Base-by-base conservation (phyloP, 30 jellyfish, hydroid and myxozoan genomes). In the Chrysaora quinquecirrha region DNA sequence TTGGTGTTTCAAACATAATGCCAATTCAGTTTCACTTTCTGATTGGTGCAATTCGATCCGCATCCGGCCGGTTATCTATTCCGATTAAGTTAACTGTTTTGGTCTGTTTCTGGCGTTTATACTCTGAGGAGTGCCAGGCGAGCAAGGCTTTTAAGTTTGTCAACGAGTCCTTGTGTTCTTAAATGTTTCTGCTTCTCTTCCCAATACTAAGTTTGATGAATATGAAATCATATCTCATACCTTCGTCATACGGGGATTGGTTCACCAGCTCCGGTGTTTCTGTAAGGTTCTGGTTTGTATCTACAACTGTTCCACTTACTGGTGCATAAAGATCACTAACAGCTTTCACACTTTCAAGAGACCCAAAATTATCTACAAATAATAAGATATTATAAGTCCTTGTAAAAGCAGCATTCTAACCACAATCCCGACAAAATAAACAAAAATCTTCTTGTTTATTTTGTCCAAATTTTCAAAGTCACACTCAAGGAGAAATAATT, bases 281-380 rank as follows among this genome's bases (percentile, higher is more conserved):
- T 7, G 79, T 30, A 10, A 95, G 88, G 11, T 50, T 50, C 34
- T 88, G 97, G 66, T 95, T 95, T 21, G 54, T 14, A 3, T 19
- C 97, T 34, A 83, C 76, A 16, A 95, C 76, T 66, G 84, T 76
- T 1, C 99, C 99, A 65, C 83, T 31, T 9, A 90, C 97, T 1
- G 99, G 99, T 30, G 97, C 35, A 28, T 29, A 58, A 25, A 95
- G 35, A 71, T 95, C 99, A 46, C 99, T 82, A 1, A 97, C 99
- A 0, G 99, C 99, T 72, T 95, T 95, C 19, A 90, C 97, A 77
- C 98, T 89, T 64, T 95, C 99, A 21, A 95, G 80, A 3, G 96
- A 81, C 1, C 97, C 97, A 72, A 80, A 87, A n/a, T 66, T 31
- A 34, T 95, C 99, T 52, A 25, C 27, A 52, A 52, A 52, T 12